These are phyloP conservation scores for Cebuella pygmaea DNA, from an alignment of 2,797 vertebrate species.

Conservation along the genomic window DNA sequence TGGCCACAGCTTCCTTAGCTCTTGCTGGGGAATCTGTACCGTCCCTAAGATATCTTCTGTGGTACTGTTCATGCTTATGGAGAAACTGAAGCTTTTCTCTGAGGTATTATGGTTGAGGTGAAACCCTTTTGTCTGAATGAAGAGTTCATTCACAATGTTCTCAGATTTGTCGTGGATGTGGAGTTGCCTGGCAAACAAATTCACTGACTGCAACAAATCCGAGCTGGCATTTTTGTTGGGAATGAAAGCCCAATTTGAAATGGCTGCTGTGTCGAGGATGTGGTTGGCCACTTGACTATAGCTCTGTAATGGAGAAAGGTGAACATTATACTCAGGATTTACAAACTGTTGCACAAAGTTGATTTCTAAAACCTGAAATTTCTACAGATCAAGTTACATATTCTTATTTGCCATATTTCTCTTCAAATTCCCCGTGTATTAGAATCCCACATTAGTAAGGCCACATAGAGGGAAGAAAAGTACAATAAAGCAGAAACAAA, in stretches of 20 bases:
- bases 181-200: slow-evolving; percentile 81
- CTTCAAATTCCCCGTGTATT: neutral
- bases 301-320: slow-evolving; percentile 71
- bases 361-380: slow-evolving; percentile 13
- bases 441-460: neutral
- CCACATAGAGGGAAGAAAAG: neutral
- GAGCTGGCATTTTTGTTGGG: slow-evolving; percentile 75
- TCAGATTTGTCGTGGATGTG: slow-evolving; percentile 50
- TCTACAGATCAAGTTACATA: neutral
- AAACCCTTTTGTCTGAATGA: slow-evolving; percentile 82
- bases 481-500: neutral
- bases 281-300: slow-evolving; percentile 83
- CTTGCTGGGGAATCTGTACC: slow-evolving; percentile 74
- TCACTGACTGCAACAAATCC: slow-evolving; percentile 79
- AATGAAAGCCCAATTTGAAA: slow-evolving; percentile 84
- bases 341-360: neutral
- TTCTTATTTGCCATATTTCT: neutral
- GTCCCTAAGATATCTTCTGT: slow-evolving; percentile 57
- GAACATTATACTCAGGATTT: neutral
- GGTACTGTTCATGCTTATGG: slow-evolving; percentile 37
- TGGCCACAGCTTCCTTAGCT: slow-evolving; percentile 66
- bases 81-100: slow-evolving; percentile 76
- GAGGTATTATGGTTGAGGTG: slow-evolving; percentile 65
- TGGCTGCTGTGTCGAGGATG: slow-evolving; percentile 74
- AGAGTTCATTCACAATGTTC: slow-evolving; percentile 74